Percentiles rank a stretch among this genome's conserved stretches.
Conservation (phyloP, 2,888 invertebrate genomes). For the Catocala nupta region DNA sequence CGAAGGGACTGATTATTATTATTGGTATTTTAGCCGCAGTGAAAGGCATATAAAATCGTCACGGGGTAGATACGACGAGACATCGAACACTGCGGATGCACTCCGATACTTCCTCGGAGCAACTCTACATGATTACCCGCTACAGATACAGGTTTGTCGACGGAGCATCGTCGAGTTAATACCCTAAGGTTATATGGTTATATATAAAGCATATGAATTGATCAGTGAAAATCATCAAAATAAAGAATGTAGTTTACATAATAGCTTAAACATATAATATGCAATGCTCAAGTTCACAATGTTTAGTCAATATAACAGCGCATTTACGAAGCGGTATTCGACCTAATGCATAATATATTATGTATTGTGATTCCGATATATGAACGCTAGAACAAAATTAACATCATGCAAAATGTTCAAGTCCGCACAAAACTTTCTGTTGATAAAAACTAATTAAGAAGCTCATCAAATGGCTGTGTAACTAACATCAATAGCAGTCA, state of each 20-base stretch:
- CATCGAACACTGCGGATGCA: slow-evolving; percentile 55
- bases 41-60: slow-evolving; percentile 25
- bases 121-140: slow-evolving; percentile 59
- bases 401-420: not conserved
- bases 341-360: no score
- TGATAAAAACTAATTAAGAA: slow-evolving; percentile 8
- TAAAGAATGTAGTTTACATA: no score
- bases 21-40: slow-evolving; percentile 22
- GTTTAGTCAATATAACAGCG: slow-evolving; percentile 4
- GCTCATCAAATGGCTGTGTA: slow-evolving; percentile 12
- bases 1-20: slow-evolving; percentile 15
- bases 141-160: slow-evolving; percentile 69
- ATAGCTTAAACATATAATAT: no score
- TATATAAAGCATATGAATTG: not conserved
- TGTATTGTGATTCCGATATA: no score
- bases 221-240: not conserved
- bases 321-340: no score
- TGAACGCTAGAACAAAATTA: not conserved
- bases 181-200: not conserved
- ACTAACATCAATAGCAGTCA: slow-evolving; percentile 25
- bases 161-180: slow-evolving; percentile 44
- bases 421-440: not conserved
- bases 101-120: slow-evolving; percentile 61
- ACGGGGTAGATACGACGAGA: slow-evolving; percentile 25
- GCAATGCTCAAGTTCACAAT: no score